Evolutionary conservation across 64 coral and sea anemone genomes (phyloP), one percentile per base, ranked within the genome.

Genomic region (Pocillopora damicornis): DNA sequence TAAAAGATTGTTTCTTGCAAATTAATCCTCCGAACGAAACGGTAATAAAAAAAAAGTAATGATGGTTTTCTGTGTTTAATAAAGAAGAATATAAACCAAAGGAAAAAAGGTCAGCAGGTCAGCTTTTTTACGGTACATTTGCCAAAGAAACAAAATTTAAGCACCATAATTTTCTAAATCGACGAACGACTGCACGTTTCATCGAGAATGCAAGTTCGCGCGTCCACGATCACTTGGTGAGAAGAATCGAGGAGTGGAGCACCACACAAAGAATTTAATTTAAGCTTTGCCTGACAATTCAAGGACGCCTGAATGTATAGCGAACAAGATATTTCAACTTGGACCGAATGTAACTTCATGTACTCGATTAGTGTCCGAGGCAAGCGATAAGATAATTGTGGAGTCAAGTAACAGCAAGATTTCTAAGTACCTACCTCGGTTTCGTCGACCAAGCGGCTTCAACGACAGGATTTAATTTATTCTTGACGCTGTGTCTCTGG

Each of bases 401-500:
- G 42, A 51, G 42, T 51, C 42, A 51, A 51, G 42, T 51, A 51
- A 51, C 30, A 81, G 63, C 17, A 20, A 37, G 16, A 42, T 16
- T 38, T 13, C 68, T 68, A 35, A 67, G 20, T 9, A 36, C 63
- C 9, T 37, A 6, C 17, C 17, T 51, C 68, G 67, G 68, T 83
- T 57, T 83, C 42, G 42, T 65, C 62, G 9, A 51, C 61, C 10
- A 68, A 83, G 9, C 6, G 23, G 8, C 16, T n/a, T 42, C 80
- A 45, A 51, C 62, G 37, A 62, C 63, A 68, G 64, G 64, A 68
- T 67, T 69, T 12, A 83, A 83, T 83, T 83, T 83, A 36, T 63
- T 69, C 35, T 67, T 35, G 42, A 63, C 42, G 7, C 42, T 7
- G 42, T 51, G 42, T 51, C 42, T 51, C 42, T 51, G 42, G 42